Percentiles rank a stretch among this genome's conserved stretches.
phyloP scores from a whole-genome alignment of 2,113 vertebrate species.

The Thinocorus orbignyianus region DNA sequence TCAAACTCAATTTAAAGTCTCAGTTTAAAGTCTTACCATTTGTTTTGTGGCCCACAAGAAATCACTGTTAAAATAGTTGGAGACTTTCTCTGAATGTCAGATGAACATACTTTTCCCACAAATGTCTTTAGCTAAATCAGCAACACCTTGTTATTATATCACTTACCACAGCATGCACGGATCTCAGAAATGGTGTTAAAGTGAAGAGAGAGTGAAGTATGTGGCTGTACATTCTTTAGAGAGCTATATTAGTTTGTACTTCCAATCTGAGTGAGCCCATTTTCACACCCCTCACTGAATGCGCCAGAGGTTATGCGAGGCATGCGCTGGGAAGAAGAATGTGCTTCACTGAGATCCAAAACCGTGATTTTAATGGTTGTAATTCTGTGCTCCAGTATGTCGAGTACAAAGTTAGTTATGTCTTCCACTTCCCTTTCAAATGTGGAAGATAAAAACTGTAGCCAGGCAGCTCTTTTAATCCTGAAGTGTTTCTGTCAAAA shows the following conservation, averaged over 20 bases:
- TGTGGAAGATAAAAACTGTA: neutral
- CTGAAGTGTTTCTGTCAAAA: neutral
- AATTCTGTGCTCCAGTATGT: neutral
- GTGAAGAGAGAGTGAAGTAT: conserved; percentile 12
- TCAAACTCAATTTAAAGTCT: neutral
- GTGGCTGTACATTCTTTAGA: conserved; percentile 24
- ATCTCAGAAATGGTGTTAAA: conserved; percentile 38
- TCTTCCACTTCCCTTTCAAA: neutral
- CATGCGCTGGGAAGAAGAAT: neutral
- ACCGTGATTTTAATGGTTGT: neutral
- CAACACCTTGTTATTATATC: conserved; percentile 28
- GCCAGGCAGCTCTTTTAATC: neutral
- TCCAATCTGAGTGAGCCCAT: neutral
- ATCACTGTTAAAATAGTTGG: neutral
- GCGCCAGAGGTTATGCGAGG: neutral
- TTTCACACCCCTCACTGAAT: neutral
- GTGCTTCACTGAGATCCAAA: neutral
- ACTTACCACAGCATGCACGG: neutral
- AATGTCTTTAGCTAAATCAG: conserved; percentile 25
- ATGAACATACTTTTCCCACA: neutral
- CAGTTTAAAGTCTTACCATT: neutral
- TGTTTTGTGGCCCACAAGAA: neutral
- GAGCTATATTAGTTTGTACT: neutral
- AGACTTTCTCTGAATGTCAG: neutral
- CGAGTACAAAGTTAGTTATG: neutral